phyloP scores from a whole-genome alignment of 2,888 invertebrate species.

The Pyrochroa serraticornis region DNA sequence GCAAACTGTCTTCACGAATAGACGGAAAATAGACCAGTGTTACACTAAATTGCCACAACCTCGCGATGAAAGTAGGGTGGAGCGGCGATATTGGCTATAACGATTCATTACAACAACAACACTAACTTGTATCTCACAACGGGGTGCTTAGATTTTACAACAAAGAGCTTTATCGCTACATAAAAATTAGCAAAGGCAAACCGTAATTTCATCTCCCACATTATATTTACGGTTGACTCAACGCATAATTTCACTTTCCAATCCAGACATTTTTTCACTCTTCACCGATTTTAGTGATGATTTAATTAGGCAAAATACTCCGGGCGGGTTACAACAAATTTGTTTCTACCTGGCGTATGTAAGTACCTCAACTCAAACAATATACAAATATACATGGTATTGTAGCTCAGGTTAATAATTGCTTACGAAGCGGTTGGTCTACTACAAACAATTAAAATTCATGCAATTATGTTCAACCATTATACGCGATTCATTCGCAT shows the following conservation, averaged over 20 bases:
- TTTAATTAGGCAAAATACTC: slow-evolving; percentile 3
- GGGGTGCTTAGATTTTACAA: slow-evolving; percentile 1
- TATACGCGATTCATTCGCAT: background rate
- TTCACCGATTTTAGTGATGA: background rate
- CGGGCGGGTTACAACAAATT: background rate
- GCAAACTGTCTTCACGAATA: background rate
- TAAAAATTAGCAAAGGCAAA: slow-evolving; percentile 5
- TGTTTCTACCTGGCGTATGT: background rate
- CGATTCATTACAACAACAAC: slow-evolving; percentile 7
- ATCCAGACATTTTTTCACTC: background rate
- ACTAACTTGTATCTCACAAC: background rate
- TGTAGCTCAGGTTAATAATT: slow-evolving; percentile 1
- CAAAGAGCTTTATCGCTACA: background rate
- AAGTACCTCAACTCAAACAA: background rate
- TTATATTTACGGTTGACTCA: background rate
- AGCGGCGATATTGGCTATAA: slow-evolving; percentile 4
- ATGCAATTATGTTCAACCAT: slow-evolving; percentile 1
- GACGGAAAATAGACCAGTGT: background rate
- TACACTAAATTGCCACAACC: background rate
- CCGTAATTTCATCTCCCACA: background rate
- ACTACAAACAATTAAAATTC: slow-evolving; percentile 2
- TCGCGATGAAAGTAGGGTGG: background rate
- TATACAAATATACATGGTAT: background rate
- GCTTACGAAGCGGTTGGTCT: background rate
- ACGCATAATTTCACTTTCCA: background rate